A percentile compares a stretch with the other conserved stretches of the same genome.
Conservation (phyloP, 2,797 vertebrate species). For the Antrozous pallidus region DNA sequence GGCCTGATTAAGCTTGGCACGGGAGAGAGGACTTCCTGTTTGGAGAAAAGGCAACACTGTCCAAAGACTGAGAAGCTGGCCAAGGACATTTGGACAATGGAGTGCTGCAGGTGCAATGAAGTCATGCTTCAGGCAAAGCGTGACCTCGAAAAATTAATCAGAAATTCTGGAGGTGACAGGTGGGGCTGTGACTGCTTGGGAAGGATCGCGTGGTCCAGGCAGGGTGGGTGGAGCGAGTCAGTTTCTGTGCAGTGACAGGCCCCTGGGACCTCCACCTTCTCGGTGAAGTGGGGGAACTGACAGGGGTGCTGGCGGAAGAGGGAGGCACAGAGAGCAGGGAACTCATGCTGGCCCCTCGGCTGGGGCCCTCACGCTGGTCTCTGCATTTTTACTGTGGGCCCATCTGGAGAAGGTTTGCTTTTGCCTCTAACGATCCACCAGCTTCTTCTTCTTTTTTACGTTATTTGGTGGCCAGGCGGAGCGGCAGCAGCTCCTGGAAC, state of each 20-base stretch:
- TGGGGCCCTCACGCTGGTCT: neutral
- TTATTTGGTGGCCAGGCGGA: neutral
- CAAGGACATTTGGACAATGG: constrained; percentile 65
- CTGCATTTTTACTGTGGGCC: neutral
- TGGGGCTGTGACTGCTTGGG: neutral
- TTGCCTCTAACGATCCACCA: neutral
- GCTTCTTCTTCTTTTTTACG: neutral
- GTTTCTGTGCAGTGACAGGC: neutral
- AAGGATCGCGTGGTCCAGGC: neutral
- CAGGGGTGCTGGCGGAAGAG: neutral
- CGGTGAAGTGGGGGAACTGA: neutral
- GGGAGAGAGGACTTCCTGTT: constrained; percentile 50
- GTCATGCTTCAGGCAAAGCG: constrained; percentile 48
- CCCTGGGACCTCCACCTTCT: neutral
- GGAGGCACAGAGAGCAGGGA: neutral
- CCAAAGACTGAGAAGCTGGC: constrained; percentile 25
- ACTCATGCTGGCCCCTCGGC: neutral
- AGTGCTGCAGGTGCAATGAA: constrained; percentile 57
- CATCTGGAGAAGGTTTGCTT: neutral
- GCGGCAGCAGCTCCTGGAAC: neutral
- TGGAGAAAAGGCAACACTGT: neutral
- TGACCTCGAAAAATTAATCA: constrained; percentile 52
- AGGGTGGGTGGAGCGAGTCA: neutral
- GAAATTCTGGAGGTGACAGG: neutral
- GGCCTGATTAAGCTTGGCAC: constrained; percentile 18